Evolutionary conservation across 92 coral and sea anemone species (phyloP).

Genomic region (Epizoanthus stellaris): DNA sequence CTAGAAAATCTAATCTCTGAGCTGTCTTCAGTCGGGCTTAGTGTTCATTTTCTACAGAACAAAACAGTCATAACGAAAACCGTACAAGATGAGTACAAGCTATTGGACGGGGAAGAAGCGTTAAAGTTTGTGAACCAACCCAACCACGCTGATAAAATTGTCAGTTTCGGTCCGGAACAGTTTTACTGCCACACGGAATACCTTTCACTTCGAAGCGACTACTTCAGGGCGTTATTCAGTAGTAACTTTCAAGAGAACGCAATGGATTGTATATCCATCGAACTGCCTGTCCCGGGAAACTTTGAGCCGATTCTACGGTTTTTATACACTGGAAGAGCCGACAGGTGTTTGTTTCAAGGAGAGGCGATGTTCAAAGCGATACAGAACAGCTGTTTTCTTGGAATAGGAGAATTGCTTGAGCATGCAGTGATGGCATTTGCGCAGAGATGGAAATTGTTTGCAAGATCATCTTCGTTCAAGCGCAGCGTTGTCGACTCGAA

Average conservation of each 20-base stretch:
- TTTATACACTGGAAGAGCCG: conserved; percentile 83
- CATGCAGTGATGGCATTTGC: conserved; percentile 87
- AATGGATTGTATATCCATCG: conserved; percentile 83
- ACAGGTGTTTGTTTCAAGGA: conserved; percentile 72
- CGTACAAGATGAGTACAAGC: conserved; percentile 63
- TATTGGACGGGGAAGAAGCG: conserved; percentile 93
- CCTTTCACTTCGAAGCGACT: conserved; percentile 85
- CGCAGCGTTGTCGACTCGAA: conserved; percentile 85
- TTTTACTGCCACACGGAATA: conserved; percentile 93
- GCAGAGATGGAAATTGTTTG: conserved; percentile 85
- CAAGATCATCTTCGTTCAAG: conserved; percentile 78
- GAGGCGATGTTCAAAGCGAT: conserved; percentile 85
- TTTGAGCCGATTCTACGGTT: conserved; percentile 84
- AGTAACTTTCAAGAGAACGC: conserved; percentile 81
- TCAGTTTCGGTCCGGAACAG: conserved; percentile 76
- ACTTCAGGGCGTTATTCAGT: conserved; percentile 82
- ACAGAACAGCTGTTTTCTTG: conserved; percentile 85
- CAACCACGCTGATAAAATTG: conserved; percentile 84
- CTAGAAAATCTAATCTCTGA: conserved; percentile 59
- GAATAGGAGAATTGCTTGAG: conserved; percentile 72
- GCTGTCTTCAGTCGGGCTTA: conserved; percentile 74
- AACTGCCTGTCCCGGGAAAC: conserved; percentile 87
- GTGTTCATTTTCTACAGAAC: conserved; percentile 86
- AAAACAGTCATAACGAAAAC: conserved; percentile 78
- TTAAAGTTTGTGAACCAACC: conserved; percentile 91